Conservation (phyloP, 2,888 invertebrate species). For the Ceraclea dissimilis region DNA sequence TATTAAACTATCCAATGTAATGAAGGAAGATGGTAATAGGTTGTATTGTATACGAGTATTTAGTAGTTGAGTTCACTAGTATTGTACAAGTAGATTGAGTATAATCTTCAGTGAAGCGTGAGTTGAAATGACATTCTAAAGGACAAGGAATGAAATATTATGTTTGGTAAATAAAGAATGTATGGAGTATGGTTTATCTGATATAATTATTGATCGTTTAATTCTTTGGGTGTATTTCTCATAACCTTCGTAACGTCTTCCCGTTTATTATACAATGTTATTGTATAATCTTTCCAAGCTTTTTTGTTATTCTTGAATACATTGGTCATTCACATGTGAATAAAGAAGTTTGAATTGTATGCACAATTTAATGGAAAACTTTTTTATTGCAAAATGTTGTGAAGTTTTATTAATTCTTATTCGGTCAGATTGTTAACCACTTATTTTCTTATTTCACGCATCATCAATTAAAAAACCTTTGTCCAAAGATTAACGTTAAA, state of each 20-base stretch:
- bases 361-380: too few relatives aligned
- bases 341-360: background rate
- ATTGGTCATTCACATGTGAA: background rate
- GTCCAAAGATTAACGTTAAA: too few relatives aligned
- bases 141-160: conserved; percentile 11
- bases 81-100: too few relatives aligned
- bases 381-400: too few relatives aligned
- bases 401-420: background rate
- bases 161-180: conserved; percentile 4
- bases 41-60: too few relatives aligned
- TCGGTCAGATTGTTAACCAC: background rate
- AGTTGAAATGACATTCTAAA: conserved; percentile 11
- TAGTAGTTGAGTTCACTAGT: too few relatives aligned
- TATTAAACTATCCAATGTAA: background rate
- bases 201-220: conserved; percentile 4
- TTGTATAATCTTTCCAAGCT: background rate
- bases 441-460: conserved; percentile 1
- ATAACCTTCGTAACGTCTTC: background rate
- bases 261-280: background rate
- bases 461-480: background rate
- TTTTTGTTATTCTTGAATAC: background rate
- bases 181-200: background rate
- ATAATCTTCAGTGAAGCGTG: conserved; percentile 7
- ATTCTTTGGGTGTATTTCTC: background rate
- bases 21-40: background rate